These are phyloP conservation scores for Coryphaenoides rupestris DNA, from an alignment of 2,113 vertebrate genomes.

Conservation along the genomic window DNA sequence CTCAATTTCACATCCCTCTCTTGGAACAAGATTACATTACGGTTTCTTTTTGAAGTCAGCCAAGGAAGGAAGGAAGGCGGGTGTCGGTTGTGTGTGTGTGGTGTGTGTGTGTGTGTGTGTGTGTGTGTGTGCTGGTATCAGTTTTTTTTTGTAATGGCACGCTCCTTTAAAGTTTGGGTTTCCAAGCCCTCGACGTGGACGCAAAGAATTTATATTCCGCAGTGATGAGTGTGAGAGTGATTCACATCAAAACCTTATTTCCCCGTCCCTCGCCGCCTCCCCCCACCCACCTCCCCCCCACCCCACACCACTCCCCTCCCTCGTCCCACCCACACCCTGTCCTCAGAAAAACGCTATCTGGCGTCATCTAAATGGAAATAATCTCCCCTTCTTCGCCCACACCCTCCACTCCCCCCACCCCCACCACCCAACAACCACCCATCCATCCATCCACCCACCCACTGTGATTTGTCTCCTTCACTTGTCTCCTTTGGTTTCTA, in stretches of 20 bases:
- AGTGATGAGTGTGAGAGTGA: constrained; percentile 44
- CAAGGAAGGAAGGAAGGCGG: no score
- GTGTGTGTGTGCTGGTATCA: no score
- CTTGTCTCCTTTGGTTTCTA: neutral
- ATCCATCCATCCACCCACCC: no score
- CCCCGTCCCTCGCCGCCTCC: neutral
- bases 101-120: neutral
- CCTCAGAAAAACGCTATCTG: constrained; percentile 50
- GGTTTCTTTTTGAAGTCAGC: constrained; percentile 50
- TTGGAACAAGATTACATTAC: constrained; percentile 50
- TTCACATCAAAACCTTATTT: constrained; percentile 47
- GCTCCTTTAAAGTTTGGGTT: constrained; percentile 51
- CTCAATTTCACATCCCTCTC: constrained; percentile 52
- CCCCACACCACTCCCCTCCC: no score
- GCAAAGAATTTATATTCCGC: constrained; percentile 41
- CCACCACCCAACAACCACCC: constrained; percentile 17
- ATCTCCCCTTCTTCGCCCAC: constrained; percentile 47
- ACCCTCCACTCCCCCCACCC: constrained; percentile 13
- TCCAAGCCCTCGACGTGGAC: constrained; percentile 31
- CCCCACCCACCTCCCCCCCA: no score
- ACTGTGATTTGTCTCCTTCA: neutral
- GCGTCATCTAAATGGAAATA: constrained; percentile 72
- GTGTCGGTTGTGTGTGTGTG: no score
- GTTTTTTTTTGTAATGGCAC: constrained; percentile 43
- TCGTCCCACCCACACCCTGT: constrained; percentile 23